Conservation (phyloP, 92 coral and sea anemone genomes). For the Phenganax stokvisi region DNA sequence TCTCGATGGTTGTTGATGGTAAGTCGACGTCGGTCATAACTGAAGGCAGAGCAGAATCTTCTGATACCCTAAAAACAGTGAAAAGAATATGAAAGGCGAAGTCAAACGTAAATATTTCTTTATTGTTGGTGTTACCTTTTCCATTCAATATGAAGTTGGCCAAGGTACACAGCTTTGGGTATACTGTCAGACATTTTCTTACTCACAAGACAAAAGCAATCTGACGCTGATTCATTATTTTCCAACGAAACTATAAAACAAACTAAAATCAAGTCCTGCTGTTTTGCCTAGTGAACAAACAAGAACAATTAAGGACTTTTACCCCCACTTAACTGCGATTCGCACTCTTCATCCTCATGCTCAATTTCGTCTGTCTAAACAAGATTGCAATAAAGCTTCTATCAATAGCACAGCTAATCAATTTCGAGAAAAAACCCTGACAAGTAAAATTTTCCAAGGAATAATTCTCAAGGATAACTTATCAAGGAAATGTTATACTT, state of each 20-base stretch:
- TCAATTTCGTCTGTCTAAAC: slow-evolving; percentile 78
- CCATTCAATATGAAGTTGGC: slow-evolving; percentile 81
- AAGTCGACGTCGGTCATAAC: slow-evolving; percentile 79
- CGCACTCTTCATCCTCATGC: slow-evolving; percentile 69
- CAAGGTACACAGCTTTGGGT: slow-evolving; percentile 70
- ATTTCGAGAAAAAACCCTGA: not conserved
- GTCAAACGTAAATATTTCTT: not conserved
- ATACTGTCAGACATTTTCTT: slow-evolving; percentile 56
- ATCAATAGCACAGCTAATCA: not conserved
- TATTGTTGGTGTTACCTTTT: slow-evolving; percentile 48
- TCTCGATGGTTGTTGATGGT: slow-evolving; percentile 88
- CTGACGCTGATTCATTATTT: slow-evolving; percentile 96
- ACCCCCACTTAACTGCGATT: slow-evolving; percentile 86
- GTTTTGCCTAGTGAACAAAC: not conserved
- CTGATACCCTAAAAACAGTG: slow-evolving; percentile 50
- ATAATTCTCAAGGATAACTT: not conserved
- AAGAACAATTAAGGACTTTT: not conserved
- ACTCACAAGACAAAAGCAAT: slow-evolving; percentile 88
- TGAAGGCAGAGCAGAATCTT: slow-evolving; percentile 69
- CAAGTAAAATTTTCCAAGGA: not conserved
- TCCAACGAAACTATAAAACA: slow-evolving; percentile 65
- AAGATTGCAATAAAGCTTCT: not conserved
- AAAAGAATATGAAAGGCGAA: not conserved
- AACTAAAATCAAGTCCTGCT: not conserved
- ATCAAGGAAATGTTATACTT: not conserved